These are phyloP conservation scores for Megalopta genalis DNA, from an alignment of 1,140 invertebrate species.

Conservation along the genomic window DNA sequence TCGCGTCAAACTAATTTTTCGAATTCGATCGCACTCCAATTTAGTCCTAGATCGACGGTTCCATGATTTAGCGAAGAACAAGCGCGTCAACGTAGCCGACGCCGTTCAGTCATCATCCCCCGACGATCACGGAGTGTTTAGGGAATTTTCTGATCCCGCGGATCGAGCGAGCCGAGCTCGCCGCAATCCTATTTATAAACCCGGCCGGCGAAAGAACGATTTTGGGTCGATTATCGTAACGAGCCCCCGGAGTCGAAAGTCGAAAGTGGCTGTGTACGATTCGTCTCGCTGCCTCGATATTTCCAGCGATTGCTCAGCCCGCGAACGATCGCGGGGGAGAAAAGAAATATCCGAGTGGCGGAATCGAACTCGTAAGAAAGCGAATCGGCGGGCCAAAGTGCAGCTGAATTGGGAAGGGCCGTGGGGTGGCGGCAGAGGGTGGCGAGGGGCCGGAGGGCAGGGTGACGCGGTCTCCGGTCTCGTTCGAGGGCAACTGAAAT, in stretches of 20 bases:
- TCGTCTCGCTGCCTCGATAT: constrained; percentile 33
- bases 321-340: not conserved
- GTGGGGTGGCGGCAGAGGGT: constrained; percentile 3
- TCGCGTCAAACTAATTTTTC: too few species aligned
- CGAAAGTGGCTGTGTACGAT: constrained; percentile 10
- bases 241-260: not conserved
- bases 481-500: constrained; percentile 73
- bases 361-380: constrained; percentile 47
- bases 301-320: constrained; percentile 36
- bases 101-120: not conserved
- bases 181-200: constrained; percentile 18
- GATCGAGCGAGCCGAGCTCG: not conserved
- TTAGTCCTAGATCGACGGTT: too few species aligned
- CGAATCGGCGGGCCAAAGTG: constrained; percentile 50
- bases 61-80: too few species aligned
- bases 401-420: not conserved
- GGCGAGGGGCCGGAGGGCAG: constrained; percentile 25
- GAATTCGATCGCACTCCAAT: too few species aligned
- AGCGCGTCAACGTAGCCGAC: not conserved
- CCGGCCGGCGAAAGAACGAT: not conserved
- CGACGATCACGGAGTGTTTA: not conserved
- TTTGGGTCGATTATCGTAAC: not conserved
- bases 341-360: constrained; percentile 59
- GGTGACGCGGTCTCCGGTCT: constrained; percentile 39
- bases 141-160: not conserved